A percentile compares a stretch with the other conserved stretches of the same genome.
Conservation (phyloP, 2,888 invertebrate species). For the Homarus gammarus region DNA sequence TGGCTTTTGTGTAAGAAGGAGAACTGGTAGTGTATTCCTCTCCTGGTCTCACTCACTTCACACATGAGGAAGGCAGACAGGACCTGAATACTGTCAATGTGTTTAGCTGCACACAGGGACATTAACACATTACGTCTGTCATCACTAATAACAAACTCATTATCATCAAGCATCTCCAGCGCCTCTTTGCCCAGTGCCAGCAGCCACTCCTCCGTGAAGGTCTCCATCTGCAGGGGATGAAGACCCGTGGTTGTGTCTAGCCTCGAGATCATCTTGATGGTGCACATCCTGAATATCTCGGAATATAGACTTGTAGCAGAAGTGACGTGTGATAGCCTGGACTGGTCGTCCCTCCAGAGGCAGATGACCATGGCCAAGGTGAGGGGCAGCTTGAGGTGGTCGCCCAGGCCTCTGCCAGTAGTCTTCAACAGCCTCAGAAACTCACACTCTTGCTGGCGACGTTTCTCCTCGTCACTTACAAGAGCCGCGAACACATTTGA, state of each 20-base stretch:
- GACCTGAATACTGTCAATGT: constrained; percentile 43
- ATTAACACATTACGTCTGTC: not conserved
- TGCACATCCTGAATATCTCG: constrained; percentile 48
- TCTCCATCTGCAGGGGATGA: constrained; percentile 32
- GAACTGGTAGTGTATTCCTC: constrained; percentile 31
- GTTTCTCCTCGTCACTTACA: constrained; percentile 10
- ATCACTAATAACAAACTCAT: constrained; percentile 18
- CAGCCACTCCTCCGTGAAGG: constrained; percentile 35
- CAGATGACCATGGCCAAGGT: constrained; percentile 45
- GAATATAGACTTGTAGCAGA: constrained; percentile 48
- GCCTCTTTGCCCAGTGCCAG: constrained; percentile 32
- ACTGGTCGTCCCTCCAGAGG: constrained; percentile 45
- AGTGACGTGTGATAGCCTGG: constrained; percentile 19
- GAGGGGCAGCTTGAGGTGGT: constrained; percentile 52
- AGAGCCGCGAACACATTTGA: constrained; percentile 26
- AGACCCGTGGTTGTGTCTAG: not conserved
- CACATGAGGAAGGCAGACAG: constrained; percentile 56
- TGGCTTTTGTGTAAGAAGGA: constrained; percentile 63
- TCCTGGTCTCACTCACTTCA: constrained; percentile 34
- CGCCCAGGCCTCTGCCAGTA: constrained; percentile 7
- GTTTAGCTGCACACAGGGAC: constrained; percentile 19
- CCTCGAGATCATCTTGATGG: constrained; percentile 45
- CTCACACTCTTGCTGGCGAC: constrained; percentile 23
- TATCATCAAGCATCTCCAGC: constrained; percentile 41
- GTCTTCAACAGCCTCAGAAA: constrained; percentile 37